Evolutionary conservation across 2,888 invertebrate genomes (phyloP), one percentile per base, ranked within the genome.

Genomic region (Agelastica alni): DNA sequence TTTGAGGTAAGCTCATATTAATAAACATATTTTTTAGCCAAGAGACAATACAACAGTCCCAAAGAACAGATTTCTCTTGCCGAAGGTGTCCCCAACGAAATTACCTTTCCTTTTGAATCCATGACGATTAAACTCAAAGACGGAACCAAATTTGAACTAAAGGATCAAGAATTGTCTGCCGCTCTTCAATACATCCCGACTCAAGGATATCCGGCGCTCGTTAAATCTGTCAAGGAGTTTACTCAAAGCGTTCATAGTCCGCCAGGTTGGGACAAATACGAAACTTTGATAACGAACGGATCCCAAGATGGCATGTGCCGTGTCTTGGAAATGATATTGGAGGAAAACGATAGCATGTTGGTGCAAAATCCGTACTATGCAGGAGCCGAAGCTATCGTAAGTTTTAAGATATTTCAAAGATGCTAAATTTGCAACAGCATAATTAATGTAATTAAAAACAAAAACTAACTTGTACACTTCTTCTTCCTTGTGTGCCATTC

Each of bases 231-330:
- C 6, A 83, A 84, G 57, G 79, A 82, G 34, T 83, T 88, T 67
- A 88, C 87, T 66, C 73, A 79, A 39, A 76, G 79, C 41, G 73
- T 84, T 7, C 91, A 91, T 69, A 78, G 82, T 0, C 88, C 89
- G 0, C 89, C 89, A 0, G 74, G 80, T 3, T 80, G 83, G 81
- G 76, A 82, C 1, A 77, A 81, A 2, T 79, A 83, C 1, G 86
- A 86, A 53, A 71, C 90, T 1, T 73, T 88, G 28, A 79, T 91
- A 17, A 88, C 88, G 3, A 83, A 84, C 61, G 92, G 91, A 2
- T 85, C 88, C 16, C 91, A 90, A 73, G 89, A 91, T 70, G 91
- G 87, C 4, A 82, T 91, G 54, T 86, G 86, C 75, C 88, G 87
- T 74, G 81, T 86, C 36, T 79, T 89, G 31, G 89, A 91, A 65